These are phyloP conservation scores for Dromococcyx pavoninus DNA, from an alignment of 2,797 vertebrate species.

Conservation along the genomic window DNA sequence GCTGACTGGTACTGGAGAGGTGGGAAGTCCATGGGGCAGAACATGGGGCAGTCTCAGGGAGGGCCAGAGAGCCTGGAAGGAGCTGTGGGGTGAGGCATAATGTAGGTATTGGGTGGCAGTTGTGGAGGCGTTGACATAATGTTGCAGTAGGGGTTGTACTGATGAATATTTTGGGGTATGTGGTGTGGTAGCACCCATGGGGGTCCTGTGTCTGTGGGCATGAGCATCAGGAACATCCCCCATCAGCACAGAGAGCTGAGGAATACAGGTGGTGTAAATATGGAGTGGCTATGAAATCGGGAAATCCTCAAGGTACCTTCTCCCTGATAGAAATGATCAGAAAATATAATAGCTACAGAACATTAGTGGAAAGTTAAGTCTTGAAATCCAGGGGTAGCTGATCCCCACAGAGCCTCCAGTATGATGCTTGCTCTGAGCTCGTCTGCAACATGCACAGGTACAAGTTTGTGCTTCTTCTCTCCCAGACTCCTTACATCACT, in stretches of 20 bases:
- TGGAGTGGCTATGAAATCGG: neutral
- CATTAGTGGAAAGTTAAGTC: neutral
- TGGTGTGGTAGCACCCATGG: neutral
- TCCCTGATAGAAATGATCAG: neutral
- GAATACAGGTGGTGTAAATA: neutral
- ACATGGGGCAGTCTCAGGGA: neutral
- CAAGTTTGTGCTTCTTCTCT: neutral
- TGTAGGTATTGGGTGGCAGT: neutral
- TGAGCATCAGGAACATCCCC: neutral
- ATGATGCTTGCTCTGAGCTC: neutral
- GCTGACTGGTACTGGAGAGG: neutral
- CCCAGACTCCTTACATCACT: neutral
- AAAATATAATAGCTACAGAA: neutral
- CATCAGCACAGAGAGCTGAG: neutral
- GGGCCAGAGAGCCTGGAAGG: neutral
- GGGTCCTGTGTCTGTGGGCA: rapidly evolving
- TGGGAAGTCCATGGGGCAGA: neutral
- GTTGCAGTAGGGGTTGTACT: neutral
- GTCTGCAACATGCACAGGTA: neutral
- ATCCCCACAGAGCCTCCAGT: neutral
- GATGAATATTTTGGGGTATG: neutral
- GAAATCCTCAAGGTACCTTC: neutral
- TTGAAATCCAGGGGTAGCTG: neutral
- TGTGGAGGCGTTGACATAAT: neutral
- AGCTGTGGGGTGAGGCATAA: neutral